phyloP scores from a whole-genome alignment of 2,797 vertebrate species.

The Diplodus sargus region DNA sequence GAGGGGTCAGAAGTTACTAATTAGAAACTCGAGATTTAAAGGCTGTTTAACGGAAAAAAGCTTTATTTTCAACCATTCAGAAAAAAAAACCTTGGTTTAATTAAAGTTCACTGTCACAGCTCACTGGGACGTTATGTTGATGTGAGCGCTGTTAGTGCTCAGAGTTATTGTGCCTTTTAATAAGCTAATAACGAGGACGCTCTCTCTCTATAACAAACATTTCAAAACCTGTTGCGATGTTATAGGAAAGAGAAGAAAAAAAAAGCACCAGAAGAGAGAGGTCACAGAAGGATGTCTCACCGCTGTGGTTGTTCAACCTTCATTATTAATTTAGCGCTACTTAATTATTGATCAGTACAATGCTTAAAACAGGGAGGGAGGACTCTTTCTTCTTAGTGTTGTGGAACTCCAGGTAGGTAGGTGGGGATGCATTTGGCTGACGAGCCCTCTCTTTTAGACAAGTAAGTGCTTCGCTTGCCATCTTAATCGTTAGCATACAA shows the following conservation, averaged over 20 bases:
- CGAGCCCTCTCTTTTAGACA: slow-evolving; percentile 71
- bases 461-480: slow-evolving; percentile 79
- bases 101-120: background rate
- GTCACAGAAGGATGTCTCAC: slow-evolving; percentile 76
- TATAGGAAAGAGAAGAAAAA: slow-evolving; percentile 24
- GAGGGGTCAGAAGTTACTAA: slow-evolving; percentile 28
- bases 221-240: slow-evolving; percentile 69
- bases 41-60: slow-evolving; percentile 12
- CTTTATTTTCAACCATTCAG: slow-evolving; percentile 18
- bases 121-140: slow-evolving; percentile 5
- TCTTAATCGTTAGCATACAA: slow-evolving; percentile 82
- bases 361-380: slow-evolving; percentile 66
- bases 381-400: slow-evolving; percentile 59
- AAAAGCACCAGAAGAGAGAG: slow-evolving; percentile 30
- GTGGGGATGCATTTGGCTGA: slow-evolving; percentile 76
- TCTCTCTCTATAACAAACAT: slow-evolving; percentile 15
- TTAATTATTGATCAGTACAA: slow-evolving; percentile 78
- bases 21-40: slow-evolving; percentile 3
- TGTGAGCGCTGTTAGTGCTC: slow-evolving; percentile 2
- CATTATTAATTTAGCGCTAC: slow-evolving; percentile 77
- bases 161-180: slow-evolving; percentile 27
- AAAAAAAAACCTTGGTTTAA: slow-evolving; percentile 26
- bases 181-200: slow-evolving; percentile 12
- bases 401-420: slow-evolving; percentile 74
- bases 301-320: slow-evolving; percentile 76